Base-by-base conservation (phyloP, 2,113 vertebrate species). In the Eublepharis macularius region DNA sequence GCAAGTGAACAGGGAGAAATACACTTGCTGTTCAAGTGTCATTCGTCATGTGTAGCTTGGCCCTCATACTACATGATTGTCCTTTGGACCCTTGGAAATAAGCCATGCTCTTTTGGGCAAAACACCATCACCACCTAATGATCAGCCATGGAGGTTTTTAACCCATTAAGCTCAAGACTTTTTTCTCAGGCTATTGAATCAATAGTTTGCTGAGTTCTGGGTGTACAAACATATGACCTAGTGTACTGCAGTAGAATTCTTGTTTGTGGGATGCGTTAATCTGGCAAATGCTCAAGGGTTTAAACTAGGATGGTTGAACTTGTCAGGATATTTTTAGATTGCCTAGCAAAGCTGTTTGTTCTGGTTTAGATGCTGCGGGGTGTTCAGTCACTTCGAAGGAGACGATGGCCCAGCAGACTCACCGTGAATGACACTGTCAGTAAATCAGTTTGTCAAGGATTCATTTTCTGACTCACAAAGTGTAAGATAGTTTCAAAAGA, bases 361-460 rank as follows among this genome's bases (percentile, higher is more conserved):
- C 81, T 41, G 45, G 1, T 54, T 90, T 88, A 14, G 92, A 82
- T 68, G 93, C 93, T 90, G 86, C 89, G 47, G 92, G 92, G 88
- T 7, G 80, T 85, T 81, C 91, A 87, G 91, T 91, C 92, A 81
- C 82, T 94, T 19, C 78, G 88, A 80, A 93, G 85, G 74, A 87
- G 91, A 88, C 54, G 90, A 72, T 84, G 93, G 17, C 92, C 92
- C 81, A 86, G 93, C 92, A 92, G 89, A 81, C 85, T 93, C 92
- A 12, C n/a, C 39, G 82, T 94, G 94, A 96, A 89, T 95, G 94
- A 86, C 89, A 92, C 90, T 29, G 82, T 1, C 93, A 90, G 89
- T 92, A 92, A 94, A 92, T 90, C 70, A 1, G 76, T 92, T 82
- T 95, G 94, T 93, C 95, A 95, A 90, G 94, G 87, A 41, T 65